These are phyloP conservation scores for Dicrurus megarhynchus DNA, from an alignment of 2,113 vertebrate species.

Conservation along the genomic window DNA sequence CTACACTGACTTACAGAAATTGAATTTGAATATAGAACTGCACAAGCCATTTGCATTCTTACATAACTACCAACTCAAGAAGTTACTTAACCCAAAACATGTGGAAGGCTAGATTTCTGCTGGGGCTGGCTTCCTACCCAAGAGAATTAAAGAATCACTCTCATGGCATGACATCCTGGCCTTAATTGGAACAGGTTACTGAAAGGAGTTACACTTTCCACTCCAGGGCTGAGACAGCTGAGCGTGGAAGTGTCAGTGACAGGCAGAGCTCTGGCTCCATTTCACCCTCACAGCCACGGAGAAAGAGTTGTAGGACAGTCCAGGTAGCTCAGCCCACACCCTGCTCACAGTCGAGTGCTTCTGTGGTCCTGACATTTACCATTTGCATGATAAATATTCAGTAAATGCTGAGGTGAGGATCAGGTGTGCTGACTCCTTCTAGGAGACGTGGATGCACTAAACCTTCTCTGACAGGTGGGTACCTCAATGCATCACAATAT, in stretches of 20 bases:
- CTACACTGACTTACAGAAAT: not conserved
- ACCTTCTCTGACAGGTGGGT: too few relatives aligned
- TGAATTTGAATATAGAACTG: not conserved
- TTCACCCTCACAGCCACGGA: not conserved
- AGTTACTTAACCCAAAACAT: not conserved
- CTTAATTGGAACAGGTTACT: not conserved
- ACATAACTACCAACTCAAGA: not conserved
- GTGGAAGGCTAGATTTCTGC: not conserved
- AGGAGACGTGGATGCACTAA: not conserved
- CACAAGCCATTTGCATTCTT: not conserved
- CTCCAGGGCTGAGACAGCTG: not conserved
- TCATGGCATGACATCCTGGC: accelerated
- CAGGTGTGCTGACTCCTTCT: not conserved
- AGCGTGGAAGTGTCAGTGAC: accelerated
- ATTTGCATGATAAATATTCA: not conserved
- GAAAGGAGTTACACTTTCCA: accelerated
- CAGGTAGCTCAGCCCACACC: too few relatives aligned
- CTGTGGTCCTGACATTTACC: not conserved
- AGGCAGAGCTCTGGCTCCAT: not conserved
- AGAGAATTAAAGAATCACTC: not conserved
- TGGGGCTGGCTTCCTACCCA: not conserved
- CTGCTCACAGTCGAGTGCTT: not conserved
- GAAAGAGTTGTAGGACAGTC: not conserved
- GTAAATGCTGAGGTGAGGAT: not conserved
- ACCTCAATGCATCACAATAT: not conserved